A percentile compares a stretch with the other conserved stretches of the same genome.
Evolutionary conservation across 1,140 invertebrate genomes (phyloP).

Genomic region (Ceratoteleas bidentatus): DNA sequence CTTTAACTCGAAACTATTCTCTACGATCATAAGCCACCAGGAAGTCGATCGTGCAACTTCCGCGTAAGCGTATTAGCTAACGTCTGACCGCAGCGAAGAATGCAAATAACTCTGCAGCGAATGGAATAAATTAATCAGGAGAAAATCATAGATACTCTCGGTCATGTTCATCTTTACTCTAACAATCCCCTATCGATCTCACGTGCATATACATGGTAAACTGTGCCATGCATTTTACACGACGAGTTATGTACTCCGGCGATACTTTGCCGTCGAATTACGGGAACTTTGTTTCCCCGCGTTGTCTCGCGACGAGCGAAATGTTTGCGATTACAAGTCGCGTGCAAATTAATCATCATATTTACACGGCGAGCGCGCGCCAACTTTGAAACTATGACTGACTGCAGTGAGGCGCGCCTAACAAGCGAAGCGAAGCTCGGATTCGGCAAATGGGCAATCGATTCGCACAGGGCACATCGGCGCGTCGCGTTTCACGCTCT

Average conservation of each 20-base stretch:
- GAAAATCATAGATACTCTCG: slow-evolving; percentile 27
- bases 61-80: not conserved
- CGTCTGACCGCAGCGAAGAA: not conserved
- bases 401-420: not conserved
- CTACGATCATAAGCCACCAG: not conserved
- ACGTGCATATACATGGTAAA: slow-evolving; percentile 38
- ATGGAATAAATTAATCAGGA: slow-evolving; percentile 35
- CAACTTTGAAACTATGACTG: not conserved
- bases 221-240: slow-evolving; percentile 41
- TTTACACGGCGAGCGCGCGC: not conserved
- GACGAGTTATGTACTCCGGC: slow-evolving; percentile 9
- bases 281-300: not conserved
- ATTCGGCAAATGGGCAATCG: slow-evolving; percentile 36
- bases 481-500: slow-evolving; percentile 30
- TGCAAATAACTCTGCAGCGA: slow-evolving; percentile 9
- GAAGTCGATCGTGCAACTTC: not conserved
- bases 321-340: slow-evolving; percentile 4
- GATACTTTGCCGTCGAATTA: slow-evolving; percentile 22
- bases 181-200: slow-evolving; percentile 47
- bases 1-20: not conserved
- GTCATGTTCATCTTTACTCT: slow-evolving; percentile 37
- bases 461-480: slow-evolving; percentile 25
- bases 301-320: slow-evolving; percentile 2
- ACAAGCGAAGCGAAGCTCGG: slow-evolving; percentile 5
- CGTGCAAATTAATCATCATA: not conserved